Conservation (phyloP, 2,113 vertebrate genomes). For the Sceloporus undulatus region DNA sequence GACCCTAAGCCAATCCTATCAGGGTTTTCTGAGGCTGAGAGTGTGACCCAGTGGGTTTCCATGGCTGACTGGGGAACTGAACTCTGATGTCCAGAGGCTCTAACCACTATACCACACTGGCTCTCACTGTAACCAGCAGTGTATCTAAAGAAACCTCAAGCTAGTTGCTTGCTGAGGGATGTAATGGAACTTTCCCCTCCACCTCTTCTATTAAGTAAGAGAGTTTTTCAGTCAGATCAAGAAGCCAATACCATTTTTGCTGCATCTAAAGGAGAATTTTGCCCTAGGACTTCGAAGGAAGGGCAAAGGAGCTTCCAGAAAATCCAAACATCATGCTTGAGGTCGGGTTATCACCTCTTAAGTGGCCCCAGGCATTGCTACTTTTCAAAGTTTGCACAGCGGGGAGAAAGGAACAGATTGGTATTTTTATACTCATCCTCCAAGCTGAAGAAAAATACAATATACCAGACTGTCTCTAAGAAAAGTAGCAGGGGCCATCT, state of each 20-base stretch:
- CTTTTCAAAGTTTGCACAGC: not conserved
- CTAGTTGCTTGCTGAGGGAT: not conserved
- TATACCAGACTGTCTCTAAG: not conserved
- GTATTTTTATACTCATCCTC: not conserved
- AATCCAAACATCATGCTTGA: not conserved
- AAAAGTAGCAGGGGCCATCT: not conserved
- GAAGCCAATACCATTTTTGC: not conserved
- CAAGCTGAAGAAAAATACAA: not conserved
- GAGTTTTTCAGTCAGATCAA: not conserved
- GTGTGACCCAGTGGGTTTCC: too few species aligned
- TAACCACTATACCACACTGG: too few species aligned
- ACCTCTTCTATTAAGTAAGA: not conserved
- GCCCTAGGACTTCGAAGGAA: not conserved
- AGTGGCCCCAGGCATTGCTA: not conserved
- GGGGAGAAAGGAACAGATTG: not conserved
- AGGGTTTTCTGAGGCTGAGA: too few species aligned
- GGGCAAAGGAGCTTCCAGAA: not conserved
- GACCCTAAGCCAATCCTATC: too few species aligned
- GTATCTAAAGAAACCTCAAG: not conserved
- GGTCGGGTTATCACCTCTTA: not conserved
- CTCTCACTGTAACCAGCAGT: too few species aligned
- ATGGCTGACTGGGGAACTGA: too few species aligned
- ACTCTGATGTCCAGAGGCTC: too few species aligned
- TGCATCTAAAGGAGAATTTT: not conserved
- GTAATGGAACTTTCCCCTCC: not conserved